Evolutionary conservation across 2,888 invertebrate species (phyloP).

Genomic region (Nomada goodeniana): DNA sequence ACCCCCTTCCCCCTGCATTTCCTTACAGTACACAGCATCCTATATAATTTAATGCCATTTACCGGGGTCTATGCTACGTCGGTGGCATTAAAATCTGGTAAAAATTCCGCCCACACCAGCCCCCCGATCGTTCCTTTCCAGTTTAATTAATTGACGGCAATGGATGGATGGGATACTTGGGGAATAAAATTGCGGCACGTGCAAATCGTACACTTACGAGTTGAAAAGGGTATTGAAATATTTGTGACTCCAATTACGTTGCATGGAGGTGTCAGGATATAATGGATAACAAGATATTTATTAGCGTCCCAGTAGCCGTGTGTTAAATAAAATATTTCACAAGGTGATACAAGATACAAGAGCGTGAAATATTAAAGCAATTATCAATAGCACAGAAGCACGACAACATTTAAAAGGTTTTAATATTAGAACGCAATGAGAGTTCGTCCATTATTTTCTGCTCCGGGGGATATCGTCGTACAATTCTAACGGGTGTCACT

Average conservation of each 20-base stretch:
- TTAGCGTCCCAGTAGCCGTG: neutral
- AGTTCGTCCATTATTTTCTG: neutral
- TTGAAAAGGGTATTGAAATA: no score
- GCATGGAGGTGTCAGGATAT: no score
- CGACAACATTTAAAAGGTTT: neutral
- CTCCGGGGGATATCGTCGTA: neutral
- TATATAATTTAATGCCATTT: conserved; percentile 82
- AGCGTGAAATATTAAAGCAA: no score
- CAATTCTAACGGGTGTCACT: neutral
- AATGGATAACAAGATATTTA: neutral
- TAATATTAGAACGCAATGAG: neutral
- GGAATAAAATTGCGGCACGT: no score
- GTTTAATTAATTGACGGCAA: conserved; percentile 52
- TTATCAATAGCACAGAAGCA: no score
- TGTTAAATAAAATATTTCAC: no score
- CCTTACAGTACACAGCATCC: conserved; percentile 65
- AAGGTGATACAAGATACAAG: no score
- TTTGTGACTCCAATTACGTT: no score
- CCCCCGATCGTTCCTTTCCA: conserved; percentile 39
- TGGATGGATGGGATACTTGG: neutral
- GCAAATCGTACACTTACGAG: no score
- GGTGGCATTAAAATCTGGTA: conserved; percentile 79
- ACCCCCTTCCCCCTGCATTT: conserved; percentile 55
- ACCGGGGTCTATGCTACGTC: conserved; percentile 77
- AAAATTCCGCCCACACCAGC: conserved; percentile 70